Evolutionary conservation across 2,888 invertebrate species (phyloP).

Genomic region (Sturmia bella): DNA sequence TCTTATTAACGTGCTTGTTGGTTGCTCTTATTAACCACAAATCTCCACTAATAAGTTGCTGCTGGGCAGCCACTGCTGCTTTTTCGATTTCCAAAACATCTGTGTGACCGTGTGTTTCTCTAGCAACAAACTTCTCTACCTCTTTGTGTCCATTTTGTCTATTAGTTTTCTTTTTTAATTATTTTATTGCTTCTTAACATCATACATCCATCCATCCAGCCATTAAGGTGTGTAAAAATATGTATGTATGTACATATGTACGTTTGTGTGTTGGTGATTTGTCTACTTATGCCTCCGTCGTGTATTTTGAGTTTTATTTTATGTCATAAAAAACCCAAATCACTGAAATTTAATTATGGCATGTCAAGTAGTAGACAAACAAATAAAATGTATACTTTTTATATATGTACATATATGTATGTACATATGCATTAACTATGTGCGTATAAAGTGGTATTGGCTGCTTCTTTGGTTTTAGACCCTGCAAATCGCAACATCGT

Average conservation of each 20-base stretch:
- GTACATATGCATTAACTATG: constrained; percentile 38
- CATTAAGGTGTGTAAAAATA: constrained; percentile 57
- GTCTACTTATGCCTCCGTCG: neutral
- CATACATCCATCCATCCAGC: no score
- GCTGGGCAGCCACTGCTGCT: constrained; percentile 4
- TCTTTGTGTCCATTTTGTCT: constrained; percentile 23
- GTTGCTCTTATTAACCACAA: constrained; percentile 65
- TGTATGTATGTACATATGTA: constrained; percentile 7
- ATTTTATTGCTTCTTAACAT: constrained; percentile 42
- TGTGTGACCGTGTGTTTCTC: neutral
- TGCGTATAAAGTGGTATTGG: neutral
- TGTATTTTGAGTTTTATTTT: constrained; percentile 28
- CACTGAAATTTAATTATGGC: constrained; percentile 43
- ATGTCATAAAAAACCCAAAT: constrained; percentile 33
- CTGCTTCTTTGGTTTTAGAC: neutral
- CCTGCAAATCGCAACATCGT: no score
- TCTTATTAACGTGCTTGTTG: constrained; percentile 62
- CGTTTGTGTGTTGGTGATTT: constrained; percentile 4
- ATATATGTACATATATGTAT: no score
- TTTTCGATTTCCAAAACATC: neutral
- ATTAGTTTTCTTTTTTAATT: constrained; percentile 25
- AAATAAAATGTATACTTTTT: neutral
- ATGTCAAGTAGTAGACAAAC: neutral
- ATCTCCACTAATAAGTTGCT: constrained; percentile 50
- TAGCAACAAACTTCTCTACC: neutral